Conservation (phyloP, 1,140 invertebrate genomes). For the Panonychus citri region DNA sequence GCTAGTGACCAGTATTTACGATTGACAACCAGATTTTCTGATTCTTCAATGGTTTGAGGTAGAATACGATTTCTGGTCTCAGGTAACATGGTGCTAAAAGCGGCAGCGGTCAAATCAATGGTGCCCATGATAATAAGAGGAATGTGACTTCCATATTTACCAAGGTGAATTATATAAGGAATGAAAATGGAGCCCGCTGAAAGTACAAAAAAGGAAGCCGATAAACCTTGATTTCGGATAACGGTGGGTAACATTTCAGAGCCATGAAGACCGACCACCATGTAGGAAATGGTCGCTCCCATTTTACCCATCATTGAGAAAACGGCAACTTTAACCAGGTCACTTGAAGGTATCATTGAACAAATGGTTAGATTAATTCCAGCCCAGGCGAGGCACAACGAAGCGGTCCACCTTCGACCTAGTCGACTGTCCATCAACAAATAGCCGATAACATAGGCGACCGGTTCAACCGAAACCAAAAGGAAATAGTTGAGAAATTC, state of each 20-base stretch:
- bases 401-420: conserved; percentile 20
- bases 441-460: conserved; percentile 13
- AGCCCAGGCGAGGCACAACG: conserved; percentile 18
- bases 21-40: conserved; percentile 20
- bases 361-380: conserved; percentile 19
- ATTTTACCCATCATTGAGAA: conserved; percentile 14
- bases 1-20: conserved; percentile 19
- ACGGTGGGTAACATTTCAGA: conserved; percentile 18
- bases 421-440: conserved; percentile 15
- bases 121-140: conserved; percentile 19
- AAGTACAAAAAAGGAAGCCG: conserved; percentile 18
- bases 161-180: conserved; percentile 31
- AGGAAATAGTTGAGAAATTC: conserved; percentile 41
- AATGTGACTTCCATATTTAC: conserved; percentile 16
- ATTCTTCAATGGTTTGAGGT: conserved; percentile 18
- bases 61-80: conserved; percentile 18
- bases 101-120: conserved; percentile 15
- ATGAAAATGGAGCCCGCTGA: conserved; percentile 27
- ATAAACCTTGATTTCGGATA: conserved; percentile 17
- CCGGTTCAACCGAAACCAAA: conserved; percentile 21
- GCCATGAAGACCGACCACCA: conserved; percentile 15
- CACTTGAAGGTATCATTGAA: conserved; percentile 14
- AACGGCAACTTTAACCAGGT: not conserved
- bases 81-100: conserved; percentile 18
- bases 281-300: conserved; percentile 11